Conservation (phyloP, 53 echinoderm and acorn worm genomes). For the Patiria pectinifera region DNA sequence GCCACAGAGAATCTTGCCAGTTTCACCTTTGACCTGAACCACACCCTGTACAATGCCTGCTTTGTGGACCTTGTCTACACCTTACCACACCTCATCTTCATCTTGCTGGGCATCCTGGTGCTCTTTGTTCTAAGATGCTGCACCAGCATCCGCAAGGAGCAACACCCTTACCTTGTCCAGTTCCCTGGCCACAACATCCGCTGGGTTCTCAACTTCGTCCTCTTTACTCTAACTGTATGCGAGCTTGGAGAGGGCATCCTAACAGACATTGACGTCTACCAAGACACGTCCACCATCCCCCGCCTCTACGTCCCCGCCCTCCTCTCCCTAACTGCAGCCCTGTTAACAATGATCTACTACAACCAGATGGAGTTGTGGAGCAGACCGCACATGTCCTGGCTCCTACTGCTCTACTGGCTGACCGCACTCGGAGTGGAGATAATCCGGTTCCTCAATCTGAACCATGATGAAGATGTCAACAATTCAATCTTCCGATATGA, state of each 20-base stretch:
- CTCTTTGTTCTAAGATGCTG: conserved; percentile 69
- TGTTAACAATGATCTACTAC: conserved; percentile 70
- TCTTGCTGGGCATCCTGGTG: conserved; percentile 65
- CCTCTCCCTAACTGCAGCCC: conserved; percentile 58
- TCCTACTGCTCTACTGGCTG: conserved; percentile 77
- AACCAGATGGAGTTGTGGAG: conserved; percentile 78
- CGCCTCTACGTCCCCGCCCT: conserved; percentile 77
- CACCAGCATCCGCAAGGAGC: conserved; percentile 41
- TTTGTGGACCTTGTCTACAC: conserved; percentile 73
- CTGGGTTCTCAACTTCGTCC: conserved; percentile 59
- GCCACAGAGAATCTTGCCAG: conserved; percentile 29
- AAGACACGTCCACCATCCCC: conserved; percentile 61
- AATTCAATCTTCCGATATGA: conserved; percentile 58
- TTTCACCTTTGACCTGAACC: conserved; percentile 62
- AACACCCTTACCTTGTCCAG: conserved; percentile 68
- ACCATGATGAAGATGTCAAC: conserved; percentile 27
- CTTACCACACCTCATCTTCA: conserved; percentile 75
- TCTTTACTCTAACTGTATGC: conserved; percentile 53
- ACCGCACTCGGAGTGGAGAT: conserved; percentile 59
- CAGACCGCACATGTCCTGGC: conserved; percentile 67
- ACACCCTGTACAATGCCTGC: conserved; percentile 79
- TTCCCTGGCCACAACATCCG: conserved; percentile 70
- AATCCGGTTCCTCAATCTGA: conserved; percentile 33
- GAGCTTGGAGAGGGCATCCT: conserved; percentile 77
- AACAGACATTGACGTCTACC: conserved; percentile 55